Evolutionary conservation across 2,888 invertebrate genomes (phyloP), one percentile per base, ranked within the genome.

Genomic region (Chrysolina haemoptera): DNA sequence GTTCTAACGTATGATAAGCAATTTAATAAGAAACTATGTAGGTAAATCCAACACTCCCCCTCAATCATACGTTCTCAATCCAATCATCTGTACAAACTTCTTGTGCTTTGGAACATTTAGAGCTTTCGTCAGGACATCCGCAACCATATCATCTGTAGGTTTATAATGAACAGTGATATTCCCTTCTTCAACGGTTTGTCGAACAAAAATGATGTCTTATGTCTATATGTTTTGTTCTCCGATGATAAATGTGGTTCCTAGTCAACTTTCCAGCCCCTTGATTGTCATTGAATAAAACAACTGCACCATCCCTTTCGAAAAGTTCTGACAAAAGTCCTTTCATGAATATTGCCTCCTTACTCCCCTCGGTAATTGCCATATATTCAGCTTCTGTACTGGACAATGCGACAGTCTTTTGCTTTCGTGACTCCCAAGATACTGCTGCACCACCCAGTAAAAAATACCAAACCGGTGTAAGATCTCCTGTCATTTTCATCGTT

Each of bases 391-490:
- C 82, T 9, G 80, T 80, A 63, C 35, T 35, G 16, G 35, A 35
- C 6, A 85, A 66, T 11, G 84, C 84, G 40, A 84, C 81, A 18
- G 82, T 84, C 66, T 70, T 79, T 65, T 84, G 84, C 75, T 84
- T 84, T 46, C 46, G 80, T 69, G 79, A 81, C 55, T 80, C 81
- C 78, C 80, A 84, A 4, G 83, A 84, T 53, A 85, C 76, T 2
- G 76, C 81, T 68, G 76, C 70, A 50, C 74, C 75, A 59, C 79
- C 80, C 18, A 82, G 50, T 22, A 71, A 72, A 76, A n/a, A 85
- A 84, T 74, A 70, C 74, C 75, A 69, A 83, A 0, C 83, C 84
- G 18, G 82, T 82, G 70, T 82, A 84, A 5, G 88, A 89, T 83
- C 86, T 88, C 85, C 88, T 86, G 64, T 79, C 76, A 14, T 41